A percentile compares a stretch with the other conserved stretches of the same genome.
Conservation (phyloP, 2,113 vertebrate species). For the Scytalopus superciliaris region DNA sequence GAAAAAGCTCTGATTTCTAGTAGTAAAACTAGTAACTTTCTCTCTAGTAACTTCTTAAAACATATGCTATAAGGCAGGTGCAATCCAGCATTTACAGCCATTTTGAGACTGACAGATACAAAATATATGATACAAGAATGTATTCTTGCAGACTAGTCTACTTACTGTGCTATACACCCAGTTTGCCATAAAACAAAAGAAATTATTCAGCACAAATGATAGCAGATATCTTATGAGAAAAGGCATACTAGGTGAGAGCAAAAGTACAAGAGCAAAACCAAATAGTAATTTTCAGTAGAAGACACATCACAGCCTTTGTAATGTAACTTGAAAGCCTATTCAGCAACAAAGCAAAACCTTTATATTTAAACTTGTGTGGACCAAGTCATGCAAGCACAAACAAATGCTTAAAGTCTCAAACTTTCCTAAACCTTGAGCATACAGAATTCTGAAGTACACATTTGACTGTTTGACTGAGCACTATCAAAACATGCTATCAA, state of each 20-base stretch:
- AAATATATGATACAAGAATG: not conserved
- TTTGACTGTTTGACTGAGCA: not conserved
- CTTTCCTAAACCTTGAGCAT: not conserved
- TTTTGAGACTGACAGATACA: not conserved
- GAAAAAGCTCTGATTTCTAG: not conserved
- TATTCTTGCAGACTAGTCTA: not conserved
- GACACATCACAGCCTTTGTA: not conserved
- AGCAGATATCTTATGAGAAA: not conserved
- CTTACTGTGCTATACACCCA: not conserved
- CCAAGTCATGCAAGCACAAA: not conserved
- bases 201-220: not conserved
- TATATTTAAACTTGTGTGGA: not conserved
- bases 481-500: not conserved
- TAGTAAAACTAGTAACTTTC: not conserved
- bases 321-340: not conserved
- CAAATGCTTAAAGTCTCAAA: not conserved
- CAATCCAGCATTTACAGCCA: not conserved
- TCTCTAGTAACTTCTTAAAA: not conserved
- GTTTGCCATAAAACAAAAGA: not conserved
- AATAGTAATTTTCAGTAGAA: not conserved
- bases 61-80: not conserved
- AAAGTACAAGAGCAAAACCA: not conserved
- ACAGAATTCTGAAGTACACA: not conserved
- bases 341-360: not conserved
- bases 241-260: not conserved